phyloP scores from a whole-genome alignment of 2,797 vertebrate genomes.

The Streptopelia turtur region DNA sequence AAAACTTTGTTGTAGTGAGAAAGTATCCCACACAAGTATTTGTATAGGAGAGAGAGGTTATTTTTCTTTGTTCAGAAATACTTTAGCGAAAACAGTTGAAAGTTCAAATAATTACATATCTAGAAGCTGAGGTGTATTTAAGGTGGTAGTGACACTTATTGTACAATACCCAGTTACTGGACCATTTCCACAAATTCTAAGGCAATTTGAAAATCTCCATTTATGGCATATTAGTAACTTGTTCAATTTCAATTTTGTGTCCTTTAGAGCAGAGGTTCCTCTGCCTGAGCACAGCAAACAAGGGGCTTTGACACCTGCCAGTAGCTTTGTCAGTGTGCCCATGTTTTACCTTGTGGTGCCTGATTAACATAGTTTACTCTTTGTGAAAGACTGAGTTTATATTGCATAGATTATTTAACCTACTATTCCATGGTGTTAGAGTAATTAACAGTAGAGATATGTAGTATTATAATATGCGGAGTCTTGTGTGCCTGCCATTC shows the following conservation, averaged over 20 bases:
- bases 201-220: not conserved
- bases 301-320: not conserved
- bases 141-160: not conserved
- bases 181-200: not conserved
- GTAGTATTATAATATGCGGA: not conserved
- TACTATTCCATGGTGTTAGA: not conserved
- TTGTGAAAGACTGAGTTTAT: not conserved
- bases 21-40: not conserved
- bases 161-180: not conserved
- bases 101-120: not conserved
- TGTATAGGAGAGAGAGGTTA: not conserved
- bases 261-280: not conserved
- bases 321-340: not conserved
- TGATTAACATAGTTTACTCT: not conserved
- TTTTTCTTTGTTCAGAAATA: not conserved
- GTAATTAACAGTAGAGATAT: not conserved
- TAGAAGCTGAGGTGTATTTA: not conserved
- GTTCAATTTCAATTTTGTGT: not conserved
- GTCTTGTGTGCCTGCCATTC: rapidly evolving
- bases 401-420: not conserved
- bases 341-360: not conserved
- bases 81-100: not conserved
- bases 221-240: not conserved
- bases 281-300: not conserved
- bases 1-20: not conserved